Evolutionary conservation across 2,888 invertebrate genomes (phyloP), one percentile per base, ranked within the genome.

Genomic region (Tipula vernalis): DNA sequence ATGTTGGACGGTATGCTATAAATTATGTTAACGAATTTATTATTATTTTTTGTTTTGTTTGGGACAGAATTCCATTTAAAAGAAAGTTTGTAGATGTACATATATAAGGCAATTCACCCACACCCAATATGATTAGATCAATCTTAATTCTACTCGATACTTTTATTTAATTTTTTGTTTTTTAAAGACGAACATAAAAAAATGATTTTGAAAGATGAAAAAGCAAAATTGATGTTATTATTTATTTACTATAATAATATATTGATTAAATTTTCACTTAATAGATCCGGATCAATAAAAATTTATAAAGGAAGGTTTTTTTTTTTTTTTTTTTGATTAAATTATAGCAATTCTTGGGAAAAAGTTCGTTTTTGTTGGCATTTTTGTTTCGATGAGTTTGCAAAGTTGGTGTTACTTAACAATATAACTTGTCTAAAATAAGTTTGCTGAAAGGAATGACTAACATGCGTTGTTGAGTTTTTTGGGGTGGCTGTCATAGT

Each of bases 11-110:
- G 28, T 71, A 71, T 71, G 71, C 71, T 71, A 71, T 71, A 71
- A 71, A 71, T 71, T 71, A 71, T 71, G 71, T 71, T 71, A 71
- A 71, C 71, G 71, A 71, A 71, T 71, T 71, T 71, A 71, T 71
- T 57, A 8, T 41, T 41, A 41, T 41, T 41, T 47, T 47, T 10
- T 47, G 15, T 57, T 8, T 57, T 57, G 15, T 18, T 28, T 71
- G 71, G 18, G 71, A 71, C 28, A 10, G 18, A 10, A 71, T 28
- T 71, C 28, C 71, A 28, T 28, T 71, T 71, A 28, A 18, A 57
- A 57, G 10, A 71, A 71, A 71, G 28, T 71, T 71, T 71, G 28
- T 71, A 57, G 6, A 44, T 44, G 10, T 10, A 10, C 8, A 2
- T 44, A 10, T 44, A 2, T 44, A 12, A 44, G 71, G 10, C 18